These are phyloP conservation scores for Drosophila cracens DNA, from an alignment of 2,888 invertebrate species.

Conservation along the genomic window DNA sequence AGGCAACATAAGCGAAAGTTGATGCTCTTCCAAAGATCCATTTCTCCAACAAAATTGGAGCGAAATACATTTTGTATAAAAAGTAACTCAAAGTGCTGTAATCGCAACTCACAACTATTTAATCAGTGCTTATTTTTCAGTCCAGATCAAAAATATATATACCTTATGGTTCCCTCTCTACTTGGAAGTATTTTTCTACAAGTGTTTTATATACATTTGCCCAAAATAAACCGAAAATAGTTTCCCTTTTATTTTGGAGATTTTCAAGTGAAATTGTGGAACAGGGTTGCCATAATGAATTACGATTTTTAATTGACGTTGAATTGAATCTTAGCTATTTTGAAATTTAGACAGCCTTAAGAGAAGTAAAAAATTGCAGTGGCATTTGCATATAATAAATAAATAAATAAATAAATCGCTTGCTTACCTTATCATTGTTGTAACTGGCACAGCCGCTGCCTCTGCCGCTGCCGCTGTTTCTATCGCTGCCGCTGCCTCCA, in stretches of 20 bases:
- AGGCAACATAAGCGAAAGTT: conserved; percentile 13
- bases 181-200: background rate
- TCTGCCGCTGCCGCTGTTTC: conserved; percentile 12
- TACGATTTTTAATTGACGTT: conserved; percentile 16
- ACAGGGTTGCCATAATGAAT: conserved; percentile 9
- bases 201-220: background rate
- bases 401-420: background rate
- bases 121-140: background rate
- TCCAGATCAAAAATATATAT: background rate
- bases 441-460: conserved; percentile 43
- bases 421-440: conserved; percentile 69
- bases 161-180: background rate
- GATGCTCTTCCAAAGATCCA: background rate
- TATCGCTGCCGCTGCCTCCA: conserved; percentile 29
- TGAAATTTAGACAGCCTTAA: background rate
- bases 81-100: background rate
- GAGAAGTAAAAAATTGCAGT: background rate
- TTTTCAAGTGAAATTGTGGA: conserved; percentile 8
- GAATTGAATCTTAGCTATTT: background rate
- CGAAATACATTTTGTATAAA: background rate
- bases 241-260: conserved; percentile 2
- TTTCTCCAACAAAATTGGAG: background rate
- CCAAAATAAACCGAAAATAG: background rate
- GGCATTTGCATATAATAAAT: background rate
- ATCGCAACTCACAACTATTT: background rate